These are phyloP conservation scores for Theonella swinhoei DNA, from an alignment of 37 sponge, comb jelly and placozoan species.

Conservation along the genomic window DNA sequence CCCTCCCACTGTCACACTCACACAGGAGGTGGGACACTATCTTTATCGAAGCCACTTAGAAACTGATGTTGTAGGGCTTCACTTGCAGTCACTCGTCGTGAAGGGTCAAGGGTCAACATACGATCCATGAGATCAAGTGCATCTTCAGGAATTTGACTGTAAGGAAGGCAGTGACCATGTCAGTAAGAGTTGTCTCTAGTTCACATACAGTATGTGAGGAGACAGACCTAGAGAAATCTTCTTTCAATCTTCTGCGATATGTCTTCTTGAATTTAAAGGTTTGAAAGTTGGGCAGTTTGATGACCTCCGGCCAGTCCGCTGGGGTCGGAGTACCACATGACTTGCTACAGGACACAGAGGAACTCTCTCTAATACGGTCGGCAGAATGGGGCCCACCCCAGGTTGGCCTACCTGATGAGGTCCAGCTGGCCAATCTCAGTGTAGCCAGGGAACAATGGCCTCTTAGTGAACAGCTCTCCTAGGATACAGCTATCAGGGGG, in stretches of 20 bases:
- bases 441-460: conserved; percentile 83
- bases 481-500: conserved; percentile 73
- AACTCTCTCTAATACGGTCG: neutral
- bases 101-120: conserved; percentile 87
- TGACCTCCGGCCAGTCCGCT: conserved; percentile 95
- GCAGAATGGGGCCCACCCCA: neutral
- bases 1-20: conserved; percentile 26
- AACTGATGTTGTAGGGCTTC: conserved; percentile 89
- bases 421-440: conserved; percentile 86
- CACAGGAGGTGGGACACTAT: conserved; percentile 61
- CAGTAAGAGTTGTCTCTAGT: neutral
- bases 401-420: conserved; percentile 68
- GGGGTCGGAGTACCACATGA: conserved; percentile 94
- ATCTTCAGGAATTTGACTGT: conserved; percentile 77
- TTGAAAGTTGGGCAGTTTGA: conserved; percentile 82
- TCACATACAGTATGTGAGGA: neutral
- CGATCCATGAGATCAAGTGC: conserved; percentile 91
- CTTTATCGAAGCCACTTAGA: conserved; percentile 63
- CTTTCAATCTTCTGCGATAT: conserved; percentile 81
- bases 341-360: conserved; percentile 54
- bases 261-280: conserved; percentile 85
- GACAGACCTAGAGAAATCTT: conserved; percentile 75
- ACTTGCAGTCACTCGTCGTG: conserved; percentile 81
- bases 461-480: conserved; percentile 91
- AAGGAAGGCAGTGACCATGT: neutral